Percentiles rank a stretch among this genome's conserved stretches.
Evolutionary conservation across 2,888 invertebrate species (phyloP).

Genomic region (Ormyrus pomaceus): DNA sequence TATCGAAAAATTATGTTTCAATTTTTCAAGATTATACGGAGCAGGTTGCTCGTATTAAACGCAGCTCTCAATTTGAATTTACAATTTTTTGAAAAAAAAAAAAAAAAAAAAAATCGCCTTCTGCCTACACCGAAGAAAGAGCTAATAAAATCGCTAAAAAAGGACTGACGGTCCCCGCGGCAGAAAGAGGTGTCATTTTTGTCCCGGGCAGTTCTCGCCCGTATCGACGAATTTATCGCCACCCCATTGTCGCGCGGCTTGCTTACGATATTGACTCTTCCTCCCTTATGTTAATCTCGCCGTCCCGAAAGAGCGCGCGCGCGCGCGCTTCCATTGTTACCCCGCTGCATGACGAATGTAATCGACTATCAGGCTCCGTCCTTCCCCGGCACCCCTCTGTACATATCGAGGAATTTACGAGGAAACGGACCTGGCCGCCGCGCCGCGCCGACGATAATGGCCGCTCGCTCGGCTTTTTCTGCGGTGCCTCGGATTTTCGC

Average conservation of each 20-base stretch:
- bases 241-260: slow-evolving; percentile 58
- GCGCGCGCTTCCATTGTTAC: slow-evolving; percentile 52
- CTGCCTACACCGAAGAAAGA: not conserved
- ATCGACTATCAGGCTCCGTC: slow-evolving; percentile 13
- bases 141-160: not conserved
- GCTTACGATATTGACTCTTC: slow-evolving; percentile 74
- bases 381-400: slow-evolving; percentile 22
- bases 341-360: slow-evolving; percentile 46
- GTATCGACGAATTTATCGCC: slow-evolving; percentile 58
- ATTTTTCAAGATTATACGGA: no score
- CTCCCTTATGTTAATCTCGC: slow-evolving; percentile 63
- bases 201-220: slow-evolving; percentile 37
- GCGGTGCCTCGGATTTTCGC: slow-evolving; percentile 11
- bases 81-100: no score
- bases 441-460: slow-evolving; percentile 52
- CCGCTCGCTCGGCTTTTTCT: not conserved
- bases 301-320: slow-evolving; percentile 40
- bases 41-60: no score
- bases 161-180: not conserved
- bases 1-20: no score
- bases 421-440: slow-evolving; percentile 68
- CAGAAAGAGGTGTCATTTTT: not conserved
- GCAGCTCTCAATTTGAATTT: no score
- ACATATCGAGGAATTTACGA: slow-evolving; percentile 74
- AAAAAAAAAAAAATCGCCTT: no score